These are phyloP conservation scores for Cacatua alba DNA, from an alignment of 2,113 vertebrate genomes.

Conservation along the genomic window DNA sequence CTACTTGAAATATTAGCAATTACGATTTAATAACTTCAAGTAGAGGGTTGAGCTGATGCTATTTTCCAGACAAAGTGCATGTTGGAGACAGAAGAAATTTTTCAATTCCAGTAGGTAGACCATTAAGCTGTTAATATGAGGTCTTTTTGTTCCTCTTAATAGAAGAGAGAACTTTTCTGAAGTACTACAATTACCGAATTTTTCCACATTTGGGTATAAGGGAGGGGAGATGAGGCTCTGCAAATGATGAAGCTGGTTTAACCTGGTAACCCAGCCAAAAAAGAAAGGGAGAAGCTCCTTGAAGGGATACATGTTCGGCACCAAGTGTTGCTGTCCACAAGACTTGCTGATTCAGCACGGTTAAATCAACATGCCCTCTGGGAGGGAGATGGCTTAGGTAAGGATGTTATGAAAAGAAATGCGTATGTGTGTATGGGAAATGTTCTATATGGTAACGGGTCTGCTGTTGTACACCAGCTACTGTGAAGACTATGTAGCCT, in stretches of 20 bases:
- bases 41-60: not conserved
- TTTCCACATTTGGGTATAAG: not conserved
- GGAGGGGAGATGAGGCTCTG: not conserved
- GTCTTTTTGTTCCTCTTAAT: not conserved
- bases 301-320: accelerated
- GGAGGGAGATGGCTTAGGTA: not conserved
- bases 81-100: not conserved
- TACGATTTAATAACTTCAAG: not conserved
- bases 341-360: not conserved
- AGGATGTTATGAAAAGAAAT: not conserved
- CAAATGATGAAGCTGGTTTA: not conserved
- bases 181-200: not conserved
- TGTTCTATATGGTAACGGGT: not conserved
- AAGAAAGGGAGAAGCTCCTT: not conserved
- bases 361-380: not conserved
- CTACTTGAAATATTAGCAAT: not conserved
- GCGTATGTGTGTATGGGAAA: accelerated
- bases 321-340: not conserved
- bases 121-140: not conserved
- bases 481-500: no score
- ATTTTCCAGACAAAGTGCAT: not conserved
- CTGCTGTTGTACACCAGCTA: accelerated
- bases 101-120: not conserved
- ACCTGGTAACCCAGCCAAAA: not conserved
- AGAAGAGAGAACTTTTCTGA: not conserved